A percentile compares a stretch with the other conserved stretches of the same genome.
phyloP scores from a whole-genome alignment of 1,140 invertebrate species.

The Doryteuthis pealeii region DNA sequence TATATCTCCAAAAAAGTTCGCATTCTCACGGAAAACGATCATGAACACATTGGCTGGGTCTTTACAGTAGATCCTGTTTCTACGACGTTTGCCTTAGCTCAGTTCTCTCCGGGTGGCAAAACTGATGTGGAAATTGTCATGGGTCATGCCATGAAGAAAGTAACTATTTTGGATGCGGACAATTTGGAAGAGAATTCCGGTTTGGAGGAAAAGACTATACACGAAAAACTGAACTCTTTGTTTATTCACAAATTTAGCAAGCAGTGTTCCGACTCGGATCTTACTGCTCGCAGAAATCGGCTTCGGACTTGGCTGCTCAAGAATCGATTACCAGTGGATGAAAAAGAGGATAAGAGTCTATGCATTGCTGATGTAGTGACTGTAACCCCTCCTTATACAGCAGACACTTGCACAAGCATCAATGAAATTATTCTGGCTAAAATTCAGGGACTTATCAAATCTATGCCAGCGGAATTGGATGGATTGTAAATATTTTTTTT shows the following conservation, averaged over 20 bases:
- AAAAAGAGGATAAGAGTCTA: conserved; percentile 38
- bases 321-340: conserved; percentile 48
- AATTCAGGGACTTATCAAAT: conserved; percentile 57
- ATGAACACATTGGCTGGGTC: conserved; percentile 48
- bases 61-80: conserved; percentile 59
- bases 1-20: conserved; percentile 48
- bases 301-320: conserved; percentile 53
- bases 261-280: conserved; percentile 35
- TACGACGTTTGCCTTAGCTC: conserved; percentile 45
- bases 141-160: conserved; percentile 35
- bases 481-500: too few species aligned
- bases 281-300: conserved; percentile 37
- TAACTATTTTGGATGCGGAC: conserved; percentile 36
- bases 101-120: conserved; percentile 25
- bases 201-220: conserved; percentile 17
- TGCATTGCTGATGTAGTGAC: conserved; percentile 49
- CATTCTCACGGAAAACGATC: conserved; percentile 36
- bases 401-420: conserved; percentile 51
- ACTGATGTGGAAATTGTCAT: not conserved
- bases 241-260: conserved; percentile 33
- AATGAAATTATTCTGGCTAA: conserved; percentile 58
- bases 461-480: conserved; percentile 41
- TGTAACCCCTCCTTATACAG: conserved; percentile 52
- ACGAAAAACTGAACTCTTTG: conserved; percentile 40
- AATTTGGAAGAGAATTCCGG: too few species aligned